These are phyloP conservation scores for Phyllopteryx taeniolatus DNA, from an alignment of 2,113 vertebrate species.

Conservation along the genomic window DNA sequence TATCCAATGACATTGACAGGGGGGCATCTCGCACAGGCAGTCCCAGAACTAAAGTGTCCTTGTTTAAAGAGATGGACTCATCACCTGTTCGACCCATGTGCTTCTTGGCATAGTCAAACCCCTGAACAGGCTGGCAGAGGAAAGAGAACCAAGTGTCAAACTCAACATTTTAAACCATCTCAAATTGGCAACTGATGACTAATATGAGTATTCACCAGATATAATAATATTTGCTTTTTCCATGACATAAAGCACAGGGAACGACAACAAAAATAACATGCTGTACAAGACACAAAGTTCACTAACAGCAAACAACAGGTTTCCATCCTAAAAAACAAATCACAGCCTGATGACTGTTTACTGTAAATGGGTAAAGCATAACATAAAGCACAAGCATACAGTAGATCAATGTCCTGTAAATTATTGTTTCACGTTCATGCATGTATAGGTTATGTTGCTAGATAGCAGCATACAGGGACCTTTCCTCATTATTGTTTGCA, in stretches of 20 bases:
- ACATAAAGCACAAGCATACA: neutral
- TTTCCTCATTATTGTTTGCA: neutral
- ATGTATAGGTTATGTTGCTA: neutral
- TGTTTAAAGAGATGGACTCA: conserved; percentile 85
- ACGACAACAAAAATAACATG: neutral
- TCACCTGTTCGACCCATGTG: conserved; percentile 92
- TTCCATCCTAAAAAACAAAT: neutral
- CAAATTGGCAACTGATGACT: neutral
- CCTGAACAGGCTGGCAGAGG: conserved; percentile 87
- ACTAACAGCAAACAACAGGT: neutral
- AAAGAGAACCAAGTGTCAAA: neutral
- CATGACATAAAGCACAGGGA: conserved; percentile 28
- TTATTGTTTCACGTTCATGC: neutral
- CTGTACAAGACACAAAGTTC: neutral
- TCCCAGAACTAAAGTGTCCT: conserved; percentile 89
- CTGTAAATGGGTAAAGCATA: neutral
- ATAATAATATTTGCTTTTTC: neutral
- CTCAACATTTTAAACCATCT: neutral
- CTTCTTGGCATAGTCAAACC: conserved; percentile 97
- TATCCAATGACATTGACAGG: conserved; percentile 81
- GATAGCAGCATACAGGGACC: neutral
- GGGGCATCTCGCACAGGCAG: conserved; percentile 86
- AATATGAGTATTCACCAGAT: neutral
- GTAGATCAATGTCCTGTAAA: neutral
- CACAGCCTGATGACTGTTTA: neutral